Conservation (phyloP, 2,888 invertebrate genomes). For the Callyntrura sp. region DNA sequence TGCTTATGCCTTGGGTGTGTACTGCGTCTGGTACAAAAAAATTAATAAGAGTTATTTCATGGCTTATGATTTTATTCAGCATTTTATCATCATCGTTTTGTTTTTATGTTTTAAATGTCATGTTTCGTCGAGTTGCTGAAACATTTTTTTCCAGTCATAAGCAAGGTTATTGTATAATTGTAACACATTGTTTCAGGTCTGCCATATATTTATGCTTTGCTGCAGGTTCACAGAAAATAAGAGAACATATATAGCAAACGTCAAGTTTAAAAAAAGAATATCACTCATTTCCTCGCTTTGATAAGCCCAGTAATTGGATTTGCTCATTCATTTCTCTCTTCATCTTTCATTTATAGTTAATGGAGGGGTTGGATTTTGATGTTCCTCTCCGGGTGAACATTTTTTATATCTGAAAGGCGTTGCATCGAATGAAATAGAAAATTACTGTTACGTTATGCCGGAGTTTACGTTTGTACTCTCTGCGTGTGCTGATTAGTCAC, state of each 20-base stretch:
- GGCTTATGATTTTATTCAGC: constrained; percentile 33
- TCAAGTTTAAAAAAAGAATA: constrained; percentile 52
- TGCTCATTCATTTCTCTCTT: constrained; percentile 61
- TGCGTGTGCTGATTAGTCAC: constrained; percentile 2
- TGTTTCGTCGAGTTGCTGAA: not conserved
- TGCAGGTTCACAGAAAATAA: not conserved
- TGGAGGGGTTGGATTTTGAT: not conserved
- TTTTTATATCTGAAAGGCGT: constrained; percentile 17
- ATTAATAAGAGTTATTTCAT: constrained; percentile 50
- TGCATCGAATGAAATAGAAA: not conserved
- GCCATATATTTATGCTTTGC: not conserved
- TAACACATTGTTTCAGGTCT: constrained; percentile 27
- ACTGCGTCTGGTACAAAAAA: not conserved
- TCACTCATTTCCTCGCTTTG: constrained; percentile 72
- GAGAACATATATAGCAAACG: not conserved
- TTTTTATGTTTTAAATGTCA: constrained; percentile 1
- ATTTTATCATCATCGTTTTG: not conserved
- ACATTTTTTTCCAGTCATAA: not conserved
- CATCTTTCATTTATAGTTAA: constrained; percentile 57
- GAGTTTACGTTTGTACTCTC: constrained; percentile 16
- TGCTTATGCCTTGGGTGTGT: not conserved
- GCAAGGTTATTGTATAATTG: constrained; percentile 4
- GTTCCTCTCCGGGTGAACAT: not conserved
- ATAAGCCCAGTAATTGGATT: constrained; percentile 73
- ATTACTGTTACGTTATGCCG: constrained; percentile 13